Base-by-base conservation (phyloP, 2,797 vertebrate species). In the Pantherophis vulpinus region DNA sequence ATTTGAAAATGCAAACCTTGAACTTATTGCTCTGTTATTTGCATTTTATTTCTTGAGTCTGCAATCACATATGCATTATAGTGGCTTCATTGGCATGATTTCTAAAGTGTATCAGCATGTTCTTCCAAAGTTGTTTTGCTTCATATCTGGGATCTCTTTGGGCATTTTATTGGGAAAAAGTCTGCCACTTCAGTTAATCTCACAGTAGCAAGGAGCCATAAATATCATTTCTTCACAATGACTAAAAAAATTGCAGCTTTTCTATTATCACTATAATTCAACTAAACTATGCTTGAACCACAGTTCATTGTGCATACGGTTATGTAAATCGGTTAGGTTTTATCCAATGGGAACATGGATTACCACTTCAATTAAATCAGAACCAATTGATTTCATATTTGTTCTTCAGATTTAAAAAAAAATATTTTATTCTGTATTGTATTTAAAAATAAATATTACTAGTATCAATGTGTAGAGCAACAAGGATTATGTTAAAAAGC, bases 221-320 rank as follows among this genome's bases (percentile, higher is more conserved):
- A 90, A 59, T 25, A 61, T 66, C 55, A 91, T 83, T 56, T 79
- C 55, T 70, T 91, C 6, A 37, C 55, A 58, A 14, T 18, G 32
- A 90, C 61, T 70, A 55, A 37, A 83, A 42, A 42, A n/a, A n/a
- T 10, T 23, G 32, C n/a, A 74, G 42, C 27, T 66, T 66, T 47
- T 66, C 47, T 90, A 42, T 90, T 90, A 56, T 55, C 54, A 90
- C 74, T 20, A 14, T 92, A 89, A 91, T 93, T 0, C 86, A 95
- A 29, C 93, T 3, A 90, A 93, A 92, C 92, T 90, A 91, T 94
- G 87, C 94, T 93, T 88, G 14, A 95, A 93, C 95, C 66, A 5
- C 4, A n/a, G 70, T 93, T 92, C 63, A 3, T 93, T 60, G n/a
- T 74, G 16, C n/a, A 37, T 37, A 37, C 7, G 2, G 92, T 1